These are phyloP conservation scores for Anguilla pacifica DNA, from an alignment of 2,797 vertebrate species.

Conservation along the genomic window DNA sequence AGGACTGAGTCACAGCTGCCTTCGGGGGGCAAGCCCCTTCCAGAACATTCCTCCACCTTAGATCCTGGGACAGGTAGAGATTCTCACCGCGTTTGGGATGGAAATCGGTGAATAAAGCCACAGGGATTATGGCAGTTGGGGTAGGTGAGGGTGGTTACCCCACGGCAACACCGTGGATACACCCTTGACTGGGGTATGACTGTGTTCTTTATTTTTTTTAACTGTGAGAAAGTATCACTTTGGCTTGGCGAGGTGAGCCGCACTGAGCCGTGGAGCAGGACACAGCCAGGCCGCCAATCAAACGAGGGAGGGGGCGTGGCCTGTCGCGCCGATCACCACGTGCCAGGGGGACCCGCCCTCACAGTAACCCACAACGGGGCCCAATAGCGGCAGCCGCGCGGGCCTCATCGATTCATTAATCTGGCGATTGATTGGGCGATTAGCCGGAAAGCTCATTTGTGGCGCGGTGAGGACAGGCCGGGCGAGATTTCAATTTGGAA, in stretches of 20 bases:
- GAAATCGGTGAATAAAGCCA: background rate
- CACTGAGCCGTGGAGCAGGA: background rate
- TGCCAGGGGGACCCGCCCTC: background rate
- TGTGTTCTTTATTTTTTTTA: background rate
- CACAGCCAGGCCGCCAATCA: background rate
- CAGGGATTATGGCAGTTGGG: background rate
- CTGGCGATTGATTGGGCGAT: background rate
- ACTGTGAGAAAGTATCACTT: background rate
- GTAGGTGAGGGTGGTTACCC: background rate
- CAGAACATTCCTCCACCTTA: background rate
- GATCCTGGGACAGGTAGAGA: background rate
- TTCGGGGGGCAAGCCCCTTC: slow-evolving; percentile 31
- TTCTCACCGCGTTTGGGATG: background rate
- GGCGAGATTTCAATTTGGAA: background rate
- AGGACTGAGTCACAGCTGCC: slow-evolving; percentile 44
- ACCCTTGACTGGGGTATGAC: background rate
- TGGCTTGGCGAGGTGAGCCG: background rate
- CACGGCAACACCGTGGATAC: background rate
- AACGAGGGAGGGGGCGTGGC: background rate
- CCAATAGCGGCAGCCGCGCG: background rate
- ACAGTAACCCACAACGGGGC: background rate
- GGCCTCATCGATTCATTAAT: background rate
- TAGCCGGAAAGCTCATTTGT: background rate
- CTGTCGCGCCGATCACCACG: background rate
- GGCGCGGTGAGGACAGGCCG: background rate